Base-by-base conservation (phyloP, 2,113 vertebrate genomes). In the Mixornis gularis region DNA sequence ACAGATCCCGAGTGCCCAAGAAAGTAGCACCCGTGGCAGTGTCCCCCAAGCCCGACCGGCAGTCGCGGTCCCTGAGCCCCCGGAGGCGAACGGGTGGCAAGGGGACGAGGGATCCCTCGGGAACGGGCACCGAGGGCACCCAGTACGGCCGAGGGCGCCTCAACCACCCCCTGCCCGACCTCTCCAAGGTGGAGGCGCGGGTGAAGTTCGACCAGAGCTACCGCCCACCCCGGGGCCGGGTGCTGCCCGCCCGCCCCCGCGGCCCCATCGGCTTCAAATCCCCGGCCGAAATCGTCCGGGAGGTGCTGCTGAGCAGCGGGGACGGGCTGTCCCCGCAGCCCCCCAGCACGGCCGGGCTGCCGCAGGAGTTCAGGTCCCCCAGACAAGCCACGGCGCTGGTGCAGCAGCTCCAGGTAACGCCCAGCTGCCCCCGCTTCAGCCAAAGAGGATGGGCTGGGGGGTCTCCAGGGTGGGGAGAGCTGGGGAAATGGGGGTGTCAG, bases 161-260 rank as follows among this genome's bases (percentile, higher is more conserved):
- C 83, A 98, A 97, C 95, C 97, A 98, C 93, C 97, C 97, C 5
- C 97, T 98, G 20, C 99, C 98, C 4, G 98, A 99, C 95, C 98
- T 99, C 81, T 99, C 99, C 69, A 98, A 98, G 95, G 98, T 99
- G 90, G 97, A 98, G 77, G 97, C 99, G 3, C 94, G 96, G 48
- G 98, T 99, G 32, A 97, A 68, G 63, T 98, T 99, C 72, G 90
- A 93, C 34, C 89, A 89, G 49, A 97, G 89, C 55, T 99, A 99
- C 95, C 98, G 73, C 4, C 99, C 98, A 0, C 99, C 99, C 5
- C 98, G 96, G 90, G 97, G 98, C 87, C 95, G 90, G 26, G 72
- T 20, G 13, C 76, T 87, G 2, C 77, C 76, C 7, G 60, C 43
- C 21, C 89, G 48, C 29, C 78, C 79, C 34, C 53, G 88, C 12